Evolutionary conservation across 2,888 invertebrate genomes (phyloP).

Genomic region (Tachina grossa): DNA sequence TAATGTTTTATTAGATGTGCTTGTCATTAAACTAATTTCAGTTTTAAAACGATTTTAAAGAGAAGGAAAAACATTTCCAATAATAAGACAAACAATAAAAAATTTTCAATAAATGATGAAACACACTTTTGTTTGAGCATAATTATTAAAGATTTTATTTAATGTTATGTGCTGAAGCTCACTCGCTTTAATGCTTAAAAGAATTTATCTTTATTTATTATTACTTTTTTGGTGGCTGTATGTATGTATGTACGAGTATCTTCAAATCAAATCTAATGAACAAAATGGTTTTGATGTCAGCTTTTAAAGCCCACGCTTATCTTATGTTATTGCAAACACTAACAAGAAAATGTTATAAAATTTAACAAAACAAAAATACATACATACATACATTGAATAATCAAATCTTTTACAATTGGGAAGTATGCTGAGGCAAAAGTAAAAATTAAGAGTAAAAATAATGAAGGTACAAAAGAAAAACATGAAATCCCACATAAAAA

Average conservation of each 20-base stretch:
- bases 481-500: not conserved
- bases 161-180: constrained; percentile 1
- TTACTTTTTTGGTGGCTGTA: not conserved
- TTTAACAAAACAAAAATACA: constrained; percentile 1
- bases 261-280: constrained; percentile 49
- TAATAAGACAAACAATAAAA: not conserved
- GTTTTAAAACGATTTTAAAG: constrained; percentile 45
- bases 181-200: not conserved
- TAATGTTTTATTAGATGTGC: constrained; percentile 34
- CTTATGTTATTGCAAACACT: constrained; percentile 12
- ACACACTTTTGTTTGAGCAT: not conserved
- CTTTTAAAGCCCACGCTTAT: constrained; percentile 60
- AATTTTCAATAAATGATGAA: constrained; percentile 18
- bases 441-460: not conserved
- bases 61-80: constrained; percentile 3
- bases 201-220: not conserved
- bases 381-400: constrained; percentile 11
- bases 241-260: not conserved
- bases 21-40: constrained; percentile 64
- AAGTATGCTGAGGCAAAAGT: constrained; percentile 17
- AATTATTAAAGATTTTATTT: not conserved
- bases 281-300: constrained; percentile 54
- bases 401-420: constrained; percentile 9
- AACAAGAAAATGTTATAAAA: constrained; percentile 34
- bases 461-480: not conserved